Evolutionary conservation across 1,140 invertebrate species (phyloP).

Genomic region (Drosophila bocqueti): DNA sequence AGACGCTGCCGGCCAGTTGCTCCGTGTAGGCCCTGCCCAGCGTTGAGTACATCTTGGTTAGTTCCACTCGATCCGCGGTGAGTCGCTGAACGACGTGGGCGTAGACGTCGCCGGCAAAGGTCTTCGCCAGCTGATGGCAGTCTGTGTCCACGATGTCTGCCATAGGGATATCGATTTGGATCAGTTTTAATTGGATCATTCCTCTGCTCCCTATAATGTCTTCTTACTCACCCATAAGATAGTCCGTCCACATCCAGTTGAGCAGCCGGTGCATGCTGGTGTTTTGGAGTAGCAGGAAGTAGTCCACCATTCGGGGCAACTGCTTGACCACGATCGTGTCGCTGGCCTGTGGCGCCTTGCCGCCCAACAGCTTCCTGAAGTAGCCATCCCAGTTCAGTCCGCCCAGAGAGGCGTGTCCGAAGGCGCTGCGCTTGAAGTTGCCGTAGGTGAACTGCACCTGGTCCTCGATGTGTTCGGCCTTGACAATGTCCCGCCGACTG

Average conservation of each 20-base stretch:
- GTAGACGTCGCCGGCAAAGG: slow-evolving; percentile 65
- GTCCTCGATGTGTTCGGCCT: slow-evolving; percentile 59
- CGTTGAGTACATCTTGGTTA: slow-evolving; percentile 69
- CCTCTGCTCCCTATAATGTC: no score
- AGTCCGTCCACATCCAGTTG: slow-evolving; percentile 81
- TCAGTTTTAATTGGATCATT: neutral
- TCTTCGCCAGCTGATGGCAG: slow-evolving; percentile 66
- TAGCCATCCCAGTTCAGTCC: slow-evolving; percentile 74
- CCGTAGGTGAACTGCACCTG: slow-evolving; percentile 71
- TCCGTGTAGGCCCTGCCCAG: slow-evolving; percentile 62
- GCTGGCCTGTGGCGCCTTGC: slow-evolving; percentile 58
- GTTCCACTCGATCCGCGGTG: slow-evolving; percentile 52
- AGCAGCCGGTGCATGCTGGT: slow-evolving; percentile 71
- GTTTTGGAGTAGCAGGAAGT: slow-evolving; percentile 65
- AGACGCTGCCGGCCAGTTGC: slow-evolving; percentile 54
- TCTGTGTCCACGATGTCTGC: slow-evolving; percentile 56
- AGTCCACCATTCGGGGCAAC: slow-evolving; percentile 61
- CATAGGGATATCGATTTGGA: neutral
- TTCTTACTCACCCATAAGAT: slow-evolving; percentile 70
- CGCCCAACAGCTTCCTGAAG: slow-evolving; percentile 65
- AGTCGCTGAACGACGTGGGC: slow-evolving; percentile 66
- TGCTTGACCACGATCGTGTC: slow-evolving; percentile 69
- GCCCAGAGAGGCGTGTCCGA: slow-evolving; percentile 50
- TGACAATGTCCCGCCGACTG: slow-evolving; percentile 69
- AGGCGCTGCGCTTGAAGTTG: slow-evolving; percentile 63